phyloP scores from a whole-genome alignment of 1,140 invertebrate species.

The Nymphalis io region DNA sequence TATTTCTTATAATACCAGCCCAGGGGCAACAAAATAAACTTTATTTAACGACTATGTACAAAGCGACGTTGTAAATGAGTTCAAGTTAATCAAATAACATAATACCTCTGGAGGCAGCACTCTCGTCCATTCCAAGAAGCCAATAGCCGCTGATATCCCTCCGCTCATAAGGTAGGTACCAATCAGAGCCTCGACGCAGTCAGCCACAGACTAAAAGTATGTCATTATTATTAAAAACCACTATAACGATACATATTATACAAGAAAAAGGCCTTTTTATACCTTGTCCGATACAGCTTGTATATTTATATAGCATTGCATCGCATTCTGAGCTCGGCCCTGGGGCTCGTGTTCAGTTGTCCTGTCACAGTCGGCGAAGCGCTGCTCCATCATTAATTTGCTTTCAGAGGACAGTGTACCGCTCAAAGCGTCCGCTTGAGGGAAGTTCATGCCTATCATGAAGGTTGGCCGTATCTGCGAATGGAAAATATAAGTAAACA shows the following conservation, averaged over 20 bases:
- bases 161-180: conserved; percentile 87
- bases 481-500: conserved; percentile 2
- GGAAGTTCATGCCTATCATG: conserved; percentile 60
- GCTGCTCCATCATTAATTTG: conserved; percentile 34
- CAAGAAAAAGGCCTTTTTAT: too few relatives aligned
- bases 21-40: too few relatives aligned
- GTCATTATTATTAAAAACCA: too few relatives aligned
- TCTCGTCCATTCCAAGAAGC: conserved; percentile 87
- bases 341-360: conserved; percentile 47
- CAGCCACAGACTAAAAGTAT: conserved; percentile 84
- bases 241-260: too few relatives aligned
- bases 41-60: too few relatives aligned
- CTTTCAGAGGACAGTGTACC: conserved; percentile 51
- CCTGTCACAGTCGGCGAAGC: conserved; percentile 41
- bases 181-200: conserved; percentile 91
- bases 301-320: conserved; percentile 62
- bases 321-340: conserved; percentile 50
- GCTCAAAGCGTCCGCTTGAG: conserved; percentile 46
- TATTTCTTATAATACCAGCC: too few relatives aligned
- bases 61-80: too few relatives aligned
- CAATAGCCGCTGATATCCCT: conserved; percentile 80
- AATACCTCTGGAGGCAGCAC: conserved; percentile 82
- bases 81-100: not conserved
- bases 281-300: conserved; percentile 72
- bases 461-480: conserved; percentile 63